Evolutionary conservation across 2,113 vertebrate genomes (phyloP), one percentile per base, ranked within the genome.

Genomic region (Balaeniceps rex): DNA sequence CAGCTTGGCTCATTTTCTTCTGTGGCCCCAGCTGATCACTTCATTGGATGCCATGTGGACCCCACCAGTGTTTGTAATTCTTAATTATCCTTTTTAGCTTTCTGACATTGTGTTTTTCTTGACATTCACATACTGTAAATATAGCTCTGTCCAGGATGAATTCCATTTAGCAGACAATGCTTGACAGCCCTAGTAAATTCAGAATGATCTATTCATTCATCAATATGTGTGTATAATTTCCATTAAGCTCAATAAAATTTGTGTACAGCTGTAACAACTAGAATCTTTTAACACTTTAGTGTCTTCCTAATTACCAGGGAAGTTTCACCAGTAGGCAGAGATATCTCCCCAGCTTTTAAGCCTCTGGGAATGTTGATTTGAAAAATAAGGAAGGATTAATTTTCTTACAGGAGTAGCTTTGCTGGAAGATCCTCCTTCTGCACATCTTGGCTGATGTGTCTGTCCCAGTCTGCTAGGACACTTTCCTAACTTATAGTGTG

Each of bases 131-230:
- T 68, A 88, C 51, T 91, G 38, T 90, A 96, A 94, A 93, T 95
- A 91, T 49, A 93, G 55, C 60, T 80, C 19, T 81, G 63, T 78
- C 55, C 78, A 86, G 75, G 64, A 90, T 83, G 44, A 83, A 86
- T 90, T 88, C 75, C 63, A 77, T 80, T 94, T 94, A 93, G 82
- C 75, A 97, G 84, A 81, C 78, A 78, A 52, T 83, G 38, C 58
- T 90, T 90, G 94, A 93, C 93, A 96, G 89, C 75, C 47, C 36
- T 42, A 88, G 82, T 94, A 96, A 95, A 97, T 97, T 95, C 85
- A 88, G 68, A 86, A 70, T 70, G 91, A 94, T 96, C 91, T 94
- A 96, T 88, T 97, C 47, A 60, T 77, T 96, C 94, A 95, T 96
- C 95, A 94, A 93, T 96, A 83, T 55, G 13, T 83, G 77, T 51